These are phyloP conservation scores for Chaetura pelagica DNA, from an alignment of 2,113 vertebrate genomes.

Conservation along the genomic window DNA sequence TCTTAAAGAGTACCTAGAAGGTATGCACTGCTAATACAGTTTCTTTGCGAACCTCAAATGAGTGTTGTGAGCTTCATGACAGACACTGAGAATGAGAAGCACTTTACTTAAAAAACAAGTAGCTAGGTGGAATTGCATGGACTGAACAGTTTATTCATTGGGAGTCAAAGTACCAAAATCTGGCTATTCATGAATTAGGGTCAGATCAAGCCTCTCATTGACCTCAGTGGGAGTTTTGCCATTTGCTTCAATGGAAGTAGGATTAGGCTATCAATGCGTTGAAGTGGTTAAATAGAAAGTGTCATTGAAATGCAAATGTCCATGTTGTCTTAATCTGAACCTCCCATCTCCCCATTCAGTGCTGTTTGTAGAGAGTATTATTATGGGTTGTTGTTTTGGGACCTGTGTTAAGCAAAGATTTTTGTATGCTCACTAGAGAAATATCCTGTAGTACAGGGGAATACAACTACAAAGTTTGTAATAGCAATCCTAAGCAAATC, in stretches of 20 bases:
- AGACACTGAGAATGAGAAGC: background rate
- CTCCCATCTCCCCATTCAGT: constrained; percentile 41
- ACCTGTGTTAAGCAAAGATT: background rate
- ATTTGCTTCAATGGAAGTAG: background rate
- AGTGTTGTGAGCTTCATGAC: background rate
- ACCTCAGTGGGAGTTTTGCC: constrained; percentile 30
- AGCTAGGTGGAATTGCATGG: background rate
- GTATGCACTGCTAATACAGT: background rate
- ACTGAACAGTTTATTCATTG: background rate
- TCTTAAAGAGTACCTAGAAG: background rate
- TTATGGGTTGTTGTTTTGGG: background rate
- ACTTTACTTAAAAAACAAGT: background rate
- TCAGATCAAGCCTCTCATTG: background rate
- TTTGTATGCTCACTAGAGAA: background rate
- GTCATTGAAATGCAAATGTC: constrained; percentile 59
- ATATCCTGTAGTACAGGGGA: background rate
- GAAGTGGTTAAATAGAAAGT: background rate
- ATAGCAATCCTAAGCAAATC: background rate
- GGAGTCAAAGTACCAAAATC: background rate
- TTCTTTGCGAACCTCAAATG: background rate
- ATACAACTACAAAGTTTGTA: background rate
- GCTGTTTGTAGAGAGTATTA: background rate
- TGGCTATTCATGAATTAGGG: background rate
- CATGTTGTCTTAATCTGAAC: constrained; percentile 18
- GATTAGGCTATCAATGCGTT: background rate